A percentile compares a stretch with the other conserved stretches of the same genome.
These are phyloP conservation scores for Adelosebastes latens DNA, from an alignment of 2,797 vertebrate genomes.

Conservation along the genomic window DNA sequence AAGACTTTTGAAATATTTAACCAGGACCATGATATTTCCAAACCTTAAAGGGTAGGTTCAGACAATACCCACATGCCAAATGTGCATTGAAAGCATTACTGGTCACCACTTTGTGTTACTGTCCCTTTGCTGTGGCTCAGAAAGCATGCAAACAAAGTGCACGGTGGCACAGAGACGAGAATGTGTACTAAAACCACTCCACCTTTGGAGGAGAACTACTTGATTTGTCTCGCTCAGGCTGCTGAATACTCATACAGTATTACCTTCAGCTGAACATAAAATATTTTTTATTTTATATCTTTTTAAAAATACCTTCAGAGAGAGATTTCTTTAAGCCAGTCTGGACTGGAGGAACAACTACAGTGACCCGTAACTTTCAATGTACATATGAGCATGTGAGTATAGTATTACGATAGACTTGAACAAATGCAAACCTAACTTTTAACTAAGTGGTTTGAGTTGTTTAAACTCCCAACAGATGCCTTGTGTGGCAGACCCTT, in stretches of 20 bases:
- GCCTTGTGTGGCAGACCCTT: conserved; percentile 55
- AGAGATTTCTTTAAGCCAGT: not conserved
- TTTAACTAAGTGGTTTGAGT: not conserved
- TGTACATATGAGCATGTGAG: not conserved
- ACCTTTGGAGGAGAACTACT: not conserved
- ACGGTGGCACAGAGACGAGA: not conserved
- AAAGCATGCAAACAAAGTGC: not conserved
- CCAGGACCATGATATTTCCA: not conserved
- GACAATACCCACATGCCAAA: not conserved
- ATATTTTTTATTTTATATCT: not conserved
- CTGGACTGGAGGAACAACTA: not conserved
- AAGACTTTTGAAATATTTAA: not conserved
- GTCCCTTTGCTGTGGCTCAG: not conserved
- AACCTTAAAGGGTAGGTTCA: not conserved
- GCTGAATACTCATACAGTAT: not conserved
- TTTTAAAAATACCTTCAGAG: not conserved
- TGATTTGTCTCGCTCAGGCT: not conserved
- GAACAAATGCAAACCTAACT: not conserved
- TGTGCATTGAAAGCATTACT: not conserved
- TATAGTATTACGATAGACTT: not conserved
- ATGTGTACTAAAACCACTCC: not conserved
- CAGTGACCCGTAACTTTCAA: not conserved
- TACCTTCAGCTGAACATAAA: not conserved
- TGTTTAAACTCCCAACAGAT: conserved; percentile 38
- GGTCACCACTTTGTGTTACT: not conserved